Conservation (phyloP, 1,140 invertebrate genomes). For the Sinonovacula constricta region DNA sequence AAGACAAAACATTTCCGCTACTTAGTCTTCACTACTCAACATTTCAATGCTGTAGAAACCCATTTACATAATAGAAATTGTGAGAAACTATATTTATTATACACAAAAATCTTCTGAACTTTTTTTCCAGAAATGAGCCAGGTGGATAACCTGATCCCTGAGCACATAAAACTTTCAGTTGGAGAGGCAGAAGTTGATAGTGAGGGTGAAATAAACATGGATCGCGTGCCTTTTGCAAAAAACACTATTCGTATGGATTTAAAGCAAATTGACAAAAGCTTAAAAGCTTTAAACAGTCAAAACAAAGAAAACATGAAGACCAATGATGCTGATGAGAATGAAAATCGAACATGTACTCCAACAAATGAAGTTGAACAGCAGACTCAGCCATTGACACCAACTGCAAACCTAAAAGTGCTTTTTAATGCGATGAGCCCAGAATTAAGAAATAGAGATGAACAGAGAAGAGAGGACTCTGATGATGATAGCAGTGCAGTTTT, state of each 20-base stretch:
- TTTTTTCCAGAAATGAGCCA: slow-evolving; percentile 48
- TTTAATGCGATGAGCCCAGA: slow-evolving; percentile 78
- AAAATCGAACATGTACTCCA: slow-evolving; percentile 46
- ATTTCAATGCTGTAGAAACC: no score
- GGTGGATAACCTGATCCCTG: slow-evolving; percentile 43
- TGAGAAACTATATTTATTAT: neutral
- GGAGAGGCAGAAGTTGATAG: slow-evolving; percentile 38
- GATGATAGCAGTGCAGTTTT: slow-evolving; percentile 17
- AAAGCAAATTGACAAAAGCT: slow-evolving; percentile 46
- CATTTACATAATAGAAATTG: neutral
- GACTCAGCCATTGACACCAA: slow-evolving; percentile 75
- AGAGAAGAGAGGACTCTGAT: slow-evolving; percentile 52
- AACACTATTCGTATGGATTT: slow-evolving; percentile 47
- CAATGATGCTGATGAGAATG: slow-evolving; percentile 42
- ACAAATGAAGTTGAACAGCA: slow-evolving; percentile 47
- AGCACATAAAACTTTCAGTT: slow-evolving; percentile 44
- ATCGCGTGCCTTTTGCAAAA: slow-evolving; percentile 44
- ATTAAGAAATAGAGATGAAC: slow-evolving; percentile 67
- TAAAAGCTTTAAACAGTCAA: slow-evolving; percentile 46
- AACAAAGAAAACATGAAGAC: slow-evolving; percentile 47
- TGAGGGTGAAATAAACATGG: slow-evolving; percentile 51
- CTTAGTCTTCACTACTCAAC: no score
- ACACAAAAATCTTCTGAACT: neutral
- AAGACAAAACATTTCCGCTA: no score
- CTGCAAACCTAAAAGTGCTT: slow-evolving; percentile 77